Evolutionary conservation across 2,113 vertebrate genomes (phyloP).

Genomic region (Psittacula cyanocephala): DNA sequence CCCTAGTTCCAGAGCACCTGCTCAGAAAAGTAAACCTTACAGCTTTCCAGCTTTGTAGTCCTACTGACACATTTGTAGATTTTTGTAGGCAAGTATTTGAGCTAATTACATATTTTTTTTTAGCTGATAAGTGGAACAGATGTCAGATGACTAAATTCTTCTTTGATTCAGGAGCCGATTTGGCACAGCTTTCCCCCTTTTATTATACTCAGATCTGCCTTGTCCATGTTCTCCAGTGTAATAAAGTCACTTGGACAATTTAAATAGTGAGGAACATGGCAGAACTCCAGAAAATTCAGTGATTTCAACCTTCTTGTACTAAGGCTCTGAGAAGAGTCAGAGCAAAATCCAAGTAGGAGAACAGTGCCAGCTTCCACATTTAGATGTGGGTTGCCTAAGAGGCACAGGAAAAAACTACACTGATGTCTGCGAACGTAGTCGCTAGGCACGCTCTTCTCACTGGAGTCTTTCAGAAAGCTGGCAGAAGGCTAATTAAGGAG

Average conservation of each 20-base stretch:
- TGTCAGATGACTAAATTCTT: background rate
- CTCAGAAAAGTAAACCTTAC: background rate
- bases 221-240: background rate
- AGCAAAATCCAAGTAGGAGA: background rate
- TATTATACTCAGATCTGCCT: background rate
- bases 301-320: background rate
- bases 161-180: constrained; percentile 2
- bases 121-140: background rate
- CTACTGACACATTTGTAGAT: background rate
- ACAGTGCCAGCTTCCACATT: background rate
- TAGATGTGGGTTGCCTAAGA: background rate
- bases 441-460: background rate
- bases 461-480: background rate
- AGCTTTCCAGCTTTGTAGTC: background rate
- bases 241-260: constrained; percentile 12
- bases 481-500: background rate
- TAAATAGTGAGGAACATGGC: background rate
- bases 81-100: background rate
- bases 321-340: background rate
- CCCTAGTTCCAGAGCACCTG: background rate
- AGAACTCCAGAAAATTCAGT: constrained; percentile 3
- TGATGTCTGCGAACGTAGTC: background rate
- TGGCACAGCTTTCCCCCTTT: background rate
- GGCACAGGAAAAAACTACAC: background rate
- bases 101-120: background rate